phyloP scores from a whole-genome alignment of 1,140 invertebrate genomes.

The Pseudobourletiella spinata region DNA sequence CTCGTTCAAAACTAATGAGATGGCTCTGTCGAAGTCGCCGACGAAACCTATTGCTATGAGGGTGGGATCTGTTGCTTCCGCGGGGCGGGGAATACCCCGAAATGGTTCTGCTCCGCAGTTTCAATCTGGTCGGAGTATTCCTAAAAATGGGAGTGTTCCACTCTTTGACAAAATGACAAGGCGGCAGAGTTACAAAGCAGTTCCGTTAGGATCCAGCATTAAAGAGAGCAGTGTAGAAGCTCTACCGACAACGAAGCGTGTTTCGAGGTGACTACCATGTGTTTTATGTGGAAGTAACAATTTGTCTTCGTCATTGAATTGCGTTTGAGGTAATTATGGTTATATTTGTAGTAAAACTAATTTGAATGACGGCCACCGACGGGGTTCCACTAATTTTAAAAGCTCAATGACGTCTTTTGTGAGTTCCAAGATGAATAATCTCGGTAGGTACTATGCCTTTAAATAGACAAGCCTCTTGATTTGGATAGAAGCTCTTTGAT shows the following conservation, averaged over 20 bases:
- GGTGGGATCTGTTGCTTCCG: conserved; percentile 7
- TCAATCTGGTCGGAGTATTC: conserved; percentile 43
- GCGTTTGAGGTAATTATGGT: no score
- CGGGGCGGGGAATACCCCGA: conserved; percentile 28
- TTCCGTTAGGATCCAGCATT: conserved; percentile 23
- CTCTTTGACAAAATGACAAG: conserved; percentile 63
- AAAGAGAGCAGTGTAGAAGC: not conserved
- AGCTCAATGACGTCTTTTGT: conserved; percentile 24
- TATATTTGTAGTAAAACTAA: conserved; percentile 34
- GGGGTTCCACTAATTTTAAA: conserved; percentile 22
- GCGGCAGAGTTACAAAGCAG: conserved; percentile 30
- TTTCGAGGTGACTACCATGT: no score
- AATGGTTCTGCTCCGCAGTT: conserved; percentile 36
- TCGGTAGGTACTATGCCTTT: no score
- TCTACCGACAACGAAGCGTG: not conserved
- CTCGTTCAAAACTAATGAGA: conserved; percentile 2
- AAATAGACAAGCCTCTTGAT: no score
- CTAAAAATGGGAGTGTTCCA: conserved; percentile 78
- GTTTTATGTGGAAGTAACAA: no score
- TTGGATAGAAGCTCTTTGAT: no score
- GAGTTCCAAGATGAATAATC: conserved; percentile 22
- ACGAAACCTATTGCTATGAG: conserved; percentile 26
- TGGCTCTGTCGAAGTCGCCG: conserved; percentile 19
- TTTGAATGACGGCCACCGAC: conserved; percentile 17
- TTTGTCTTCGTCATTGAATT: no score